phyloP scores from a whole-genome alignment of 2,888 invertebrate species.

The Tethea ocularis region DNA sequence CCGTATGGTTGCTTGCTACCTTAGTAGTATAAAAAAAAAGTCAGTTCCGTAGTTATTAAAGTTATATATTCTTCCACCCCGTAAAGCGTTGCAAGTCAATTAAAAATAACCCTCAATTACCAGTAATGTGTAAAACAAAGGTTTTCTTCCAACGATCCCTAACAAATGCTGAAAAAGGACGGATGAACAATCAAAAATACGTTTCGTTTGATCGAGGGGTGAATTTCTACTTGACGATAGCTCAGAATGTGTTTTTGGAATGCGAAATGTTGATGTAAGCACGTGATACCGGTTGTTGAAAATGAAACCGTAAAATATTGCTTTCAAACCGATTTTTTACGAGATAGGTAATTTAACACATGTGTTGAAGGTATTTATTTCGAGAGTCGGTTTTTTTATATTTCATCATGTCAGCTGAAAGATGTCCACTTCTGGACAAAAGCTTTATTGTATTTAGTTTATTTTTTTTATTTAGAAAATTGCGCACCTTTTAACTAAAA shows the following conservation, averaged over 20 bases:
- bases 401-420: too few species aligned
- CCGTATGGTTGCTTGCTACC: too few species aligned
- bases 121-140: not conserved
- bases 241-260: slow-evolving; percentile 16
- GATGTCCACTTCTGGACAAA: too few species aligned
- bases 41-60: too few species aligned
- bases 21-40: too few species aligned
- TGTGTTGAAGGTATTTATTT: not conserved
- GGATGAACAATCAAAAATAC: slow-evolving; percentile 65
- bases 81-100: too few species aligned
- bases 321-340: not conserved
- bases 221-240: slow-evolving; percentile 20
- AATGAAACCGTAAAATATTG: slow-evolving; percentile 2
- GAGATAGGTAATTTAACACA: not conserved
- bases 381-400: not conserved
- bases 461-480: too few species aligned
- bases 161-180: slow-evolving; percentile 29
- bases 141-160: slow-evolving; percentile 11
- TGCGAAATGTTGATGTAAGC: slow-evolving; percentile 5
- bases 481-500: too few species aligned
- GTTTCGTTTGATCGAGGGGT: slow-evolving; percentile 59
- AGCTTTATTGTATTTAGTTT: too few species aligned
- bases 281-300: not conserved
- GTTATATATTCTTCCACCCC: too few species aligned
- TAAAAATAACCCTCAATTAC: too few species aligned